These are phyloP conservation scores for Heterocephalus glaber DNA, from an alignment of 2,113 vertebrate species.

Conservation along the genomic window DNA sequence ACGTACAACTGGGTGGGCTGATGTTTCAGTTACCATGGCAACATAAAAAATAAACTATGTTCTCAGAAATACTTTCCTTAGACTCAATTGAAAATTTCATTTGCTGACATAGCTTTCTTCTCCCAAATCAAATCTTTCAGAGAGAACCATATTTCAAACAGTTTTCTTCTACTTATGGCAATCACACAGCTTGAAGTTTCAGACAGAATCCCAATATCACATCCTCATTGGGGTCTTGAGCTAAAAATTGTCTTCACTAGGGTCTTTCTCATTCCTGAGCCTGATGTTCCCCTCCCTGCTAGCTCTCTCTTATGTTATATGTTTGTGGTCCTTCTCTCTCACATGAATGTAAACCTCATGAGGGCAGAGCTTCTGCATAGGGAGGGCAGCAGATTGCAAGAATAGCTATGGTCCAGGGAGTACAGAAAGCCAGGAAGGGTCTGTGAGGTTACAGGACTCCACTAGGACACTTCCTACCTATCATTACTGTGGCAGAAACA, in stretches of 20 bases:
- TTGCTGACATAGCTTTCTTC: neutral
- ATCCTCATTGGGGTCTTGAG: neutral
- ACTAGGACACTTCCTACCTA: neutral
- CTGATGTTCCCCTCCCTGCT: no score
- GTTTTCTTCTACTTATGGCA: neutral
- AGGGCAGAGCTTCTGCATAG: neutral
- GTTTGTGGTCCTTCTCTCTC: neutral
- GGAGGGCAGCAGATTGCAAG: no score
- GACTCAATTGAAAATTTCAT: neutral
- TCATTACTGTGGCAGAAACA: neutral
- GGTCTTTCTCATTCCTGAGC: no score
- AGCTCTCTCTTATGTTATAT: no score
- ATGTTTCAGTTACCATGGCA: conserved; percentile 9
- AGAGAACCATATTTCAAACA: neutral
- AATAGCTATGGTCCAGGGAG: no score
- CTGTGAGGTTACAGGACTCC: neutral
- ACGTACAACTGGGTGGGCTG: neutral
- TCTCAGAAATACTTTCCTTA: conserved; percentile 11
- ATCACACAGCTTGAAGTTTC: neutral
- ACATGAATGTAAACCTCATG: neutral
- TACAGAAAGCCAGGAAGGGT: neutral
- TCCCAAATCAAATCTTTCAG: neutral
- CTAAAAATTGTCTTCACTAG: neutral
- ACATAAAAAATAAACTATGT: neutral
- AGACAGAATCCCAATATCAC: neutral